A percentile compares a stretch with the other conserved stretches of the same genome.
These are phyloP conservation scores for Caradrina clavipalpis DNA, from an alignment of 2,888 invertebrate genomes.

Conservation along the genomic window DNA sequence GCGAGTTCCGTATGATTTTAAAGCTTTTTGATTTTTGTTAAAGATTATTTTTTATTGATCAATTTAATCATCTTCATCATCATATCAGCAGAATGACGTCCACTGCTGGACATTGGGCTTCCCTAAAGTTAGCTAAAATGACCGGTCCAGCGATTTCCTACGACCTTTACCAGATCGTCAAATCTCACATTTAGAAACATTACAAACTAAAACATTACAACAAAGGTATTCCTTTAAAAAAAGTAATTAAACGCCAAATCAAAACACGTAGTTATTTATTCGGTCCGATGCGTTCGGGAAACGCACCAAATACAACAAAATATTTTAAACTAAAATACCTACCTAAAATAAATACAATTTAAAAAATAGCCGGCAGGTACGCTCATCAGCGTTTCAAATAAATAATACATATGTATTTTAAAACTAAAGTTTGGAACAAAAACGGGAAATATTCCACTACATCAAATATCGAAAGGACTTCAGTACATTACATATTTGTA, in stretches of 20 bases:
- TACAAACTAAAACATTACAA: not conserved
- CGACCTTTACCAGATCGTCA: no score
- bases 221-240: not conserved
- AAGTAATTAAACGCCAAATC: constrained; percentile 23
- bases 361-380: constrained; percentile 30
- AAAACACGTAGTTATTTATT: constrained; percentile 16
- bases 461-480: constrained; percentile 42
- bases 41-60: not conserved
- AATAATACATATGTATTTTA: constrained; percentile 30
- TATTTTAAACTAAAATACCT: constrained; percentile 6
- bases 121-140: no score
- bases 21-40: not conserved
- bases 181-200: not conserved
- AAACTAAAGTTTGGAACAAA: constrained; percentile 45
- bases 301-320: constrained; percentile 19
- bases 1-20: not conserved
- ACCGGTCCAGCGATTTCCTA: no score
- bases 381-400: constrained; percentile 43
- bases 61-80: no score
- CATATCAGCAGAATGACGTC: no score
- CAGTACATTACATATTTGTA: constrained; percentile 10
- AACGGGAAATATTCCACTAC: constrained; percentile 29
- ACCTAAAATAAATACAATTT: constrained; percentile 22
- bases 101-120: no score
- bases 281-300: not conserved